These are phyloP conservation scores for Platichthys stellatus DNA, from an alignment of 2,113 vertebrate species.

Conservation along the genomic window DNA sequence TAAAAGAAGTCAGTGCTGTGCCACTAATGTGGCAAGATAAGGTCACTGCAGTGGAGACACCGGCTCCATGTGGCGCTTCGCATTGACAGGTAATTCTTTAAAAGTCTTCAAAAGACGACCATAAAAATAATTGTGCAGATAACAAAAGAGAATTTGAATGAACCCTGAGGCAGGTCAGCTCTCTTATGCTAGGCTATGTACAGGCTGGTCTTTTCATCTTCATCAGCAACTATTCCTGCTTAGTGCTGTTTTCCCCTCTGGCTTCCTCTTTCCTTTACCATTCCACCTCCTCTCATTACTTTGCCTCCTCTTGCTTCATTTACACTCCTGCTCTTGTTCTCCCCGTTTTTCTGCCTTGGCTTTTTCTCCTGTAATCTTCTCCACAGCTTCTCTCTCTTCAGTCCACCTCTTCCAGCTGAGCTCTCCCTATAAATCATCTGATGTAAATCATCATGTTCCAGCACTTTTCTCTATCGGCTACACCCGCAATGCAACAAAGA, in stretches of 20 bases:
- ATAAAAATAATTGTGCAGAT: slow-evolving; percentile 58
- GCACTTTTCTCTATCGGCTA: slow-evolving; percentile 62
- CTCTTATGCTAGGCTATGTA: slow-evolving; percentile 42
- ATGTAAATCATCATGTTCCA: slow-evolving; percentile 69
- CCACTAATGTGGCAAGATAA: slow-evolving; percentile 15
- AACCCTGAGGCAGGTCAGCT: slow-evolving; percentile 61
- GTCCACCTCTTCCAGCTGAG: slow-evolving; percentile 20
- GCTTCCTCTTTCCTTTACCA: slow-evolving; percentile 26
- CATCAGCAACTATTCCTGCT: slow-evolving; percentile 72
- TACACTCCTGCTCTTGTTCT: background rate
- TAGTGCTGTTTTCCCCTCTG: slow-evolving; percentile 46
- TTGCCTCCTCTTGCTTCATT: background rate
- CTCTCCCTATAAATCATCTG: slow-evolving; percentile 51
- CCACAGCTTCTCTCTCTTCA: slow-evolving; percentile 4
- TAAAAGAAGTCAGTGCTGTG: slow-evolving; percentile 25
- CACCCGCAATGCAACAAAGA: slow-evolving; percentile 63
- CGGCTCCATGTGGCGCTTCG: background rate
- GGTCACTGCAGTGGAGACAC: slow-evolving; percentile 10
- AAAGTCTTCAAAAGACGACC: slow-evolving; percentile 29
- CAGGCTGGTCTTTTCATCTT: slow-evolving; percentile 56
- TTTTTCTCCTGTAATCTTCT: background rate
- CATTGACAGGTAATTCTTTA: slow-evolving; percentile 19
- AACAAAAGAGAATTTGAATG: slow-evolving; percentile 67
- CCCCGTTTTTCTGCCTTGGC: background rate
- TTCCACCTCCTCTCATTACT: slow-evolving; percentile 8